Percentiles rank a stretch among this genome's conserved stretches.
These are phyloP conservation scores for Cryptoprocta ferox DNA, from an alignment of 2,797 vertebrate species.

Conservation along the genomic window DNA sequence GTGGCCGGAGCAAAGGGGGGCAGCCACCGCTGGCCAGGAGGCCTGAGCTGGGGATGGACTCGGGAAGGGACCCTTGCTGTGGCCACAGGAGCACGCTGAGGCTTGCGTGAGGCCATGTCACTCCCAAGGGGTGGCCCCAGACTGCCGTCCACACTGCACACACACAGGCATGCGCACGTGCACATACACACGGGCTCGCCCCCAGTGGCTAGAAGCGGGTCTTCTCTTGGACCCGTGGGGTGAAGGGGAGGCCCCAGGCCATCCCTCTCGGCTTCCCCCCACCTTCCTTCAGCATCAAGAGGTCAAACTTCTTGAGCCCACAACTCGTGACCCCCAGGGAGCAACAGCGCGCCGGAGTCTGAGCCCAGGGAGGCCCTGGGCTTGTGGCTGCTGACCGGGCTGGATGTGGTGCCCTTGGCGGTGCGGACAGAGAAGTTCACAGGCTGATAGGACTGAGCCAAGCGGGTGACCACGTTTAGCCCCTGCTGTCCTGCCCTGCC, in stretches of 20 bases:
- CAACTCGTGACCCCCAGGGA: constrained; percentile 78
- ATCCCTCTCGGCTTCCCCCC: background rate
- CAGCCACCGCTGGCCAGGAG: background rate
- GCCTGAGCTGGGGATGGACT: background rate
- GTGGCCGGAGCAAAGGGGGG: background rate
- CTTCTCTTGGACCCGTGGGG: background rate
- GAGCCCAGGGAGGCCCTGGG: constrained; percentile 67
- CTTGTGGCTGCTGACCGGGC: constrained; percentile 68
- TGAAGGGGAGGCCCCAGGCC: background rate
- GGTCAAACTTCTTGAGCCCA: constrained; percentile 75
- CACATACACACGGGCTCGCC: background rate
- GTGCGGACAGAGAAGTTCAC: constrained; percentile 72
- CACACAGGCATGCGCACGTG: too few relatives aligned
- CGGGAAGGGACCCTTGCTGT: background rate
- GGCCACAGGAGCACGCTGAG: background rate
- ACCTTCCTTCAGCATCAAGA: constrained; percentile 75
- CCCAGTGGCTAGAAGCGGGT: background rate
- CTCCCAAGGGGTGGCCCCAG: background rate
- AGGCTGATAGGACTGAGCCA: background rate
- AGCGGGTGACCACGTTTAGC: too few relatives aligned
- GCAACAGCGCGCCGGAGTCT: constrained; percentile 58
- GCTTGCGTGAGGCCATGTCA: background rate
- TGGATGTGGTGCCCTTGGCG: background rate
- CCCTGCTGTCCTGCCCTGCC: background rate
- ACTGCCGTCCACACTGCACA: background rate